Conservation (phyloP, 2,888 invertebrate genomes). For the Spodoptera littoralis region DNA sequence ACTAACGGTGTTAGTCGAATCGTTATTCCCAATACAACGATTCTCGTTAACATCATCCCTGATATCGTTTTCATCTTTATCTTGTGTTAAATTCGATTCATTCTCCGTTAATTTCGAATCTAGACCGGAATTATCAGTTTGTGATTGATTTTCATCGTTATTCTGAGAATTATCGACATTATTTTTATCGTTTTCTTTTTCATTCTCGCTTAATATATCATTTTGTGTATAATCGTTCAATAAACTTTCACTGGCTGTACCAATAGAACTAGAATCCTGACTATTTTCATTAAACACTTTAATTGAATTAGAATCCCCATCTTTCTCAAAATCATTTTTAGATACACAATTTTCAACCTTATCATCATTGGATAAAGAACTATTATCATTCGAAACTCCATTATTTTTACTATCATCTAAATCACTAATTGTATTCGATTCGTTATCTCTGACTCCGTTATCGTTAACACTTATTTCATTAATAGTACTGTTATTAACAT, state of each 20-base stretch:
- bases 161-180: slow-evolving; percentile 10
- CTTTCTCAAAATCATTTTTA: neutral
- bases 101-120: slow-evolving; percentile 12
- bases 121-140: slow-evolving; percentile 14
- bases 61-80: neutral
- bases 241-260: slow-evolving; percentile 22
- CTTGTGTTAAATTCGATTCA: neutral
- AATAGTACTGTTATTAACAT: slow-evolving; percentile 31
- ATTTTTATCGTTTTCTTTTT: slow-evolving; percentile 7
- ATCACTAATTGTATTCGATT: neutral
- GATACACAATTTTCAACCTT: neutral
- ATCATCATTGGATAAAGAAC: too few species aligned
- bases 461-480: slow-evolving; percentile 21
- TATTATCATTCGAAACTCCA: neutral
- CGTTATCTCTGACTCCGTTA: neutral
- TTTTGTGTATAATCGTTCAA: slow-evolving; percentile 18
- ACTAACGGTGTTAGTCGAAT: slow-evolving; percentile 19
- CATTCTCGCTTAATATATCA: neutral
- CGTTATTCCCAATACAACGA: neutral
- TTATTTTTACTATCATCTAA: slow-evolving; percentile 6
- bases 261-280: slow-evolving; percentile 26
- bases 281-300: slow-evolving; percentile 14
- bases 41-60: neutral
- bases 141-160: slow-evolving; percentile 13
- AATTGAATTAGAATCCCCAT: neutral